Evolutionary conservation across 2,113 vertebrate genomes (phyloP).

Genomic region (Sarotherodon lohbergeri): DNA sequence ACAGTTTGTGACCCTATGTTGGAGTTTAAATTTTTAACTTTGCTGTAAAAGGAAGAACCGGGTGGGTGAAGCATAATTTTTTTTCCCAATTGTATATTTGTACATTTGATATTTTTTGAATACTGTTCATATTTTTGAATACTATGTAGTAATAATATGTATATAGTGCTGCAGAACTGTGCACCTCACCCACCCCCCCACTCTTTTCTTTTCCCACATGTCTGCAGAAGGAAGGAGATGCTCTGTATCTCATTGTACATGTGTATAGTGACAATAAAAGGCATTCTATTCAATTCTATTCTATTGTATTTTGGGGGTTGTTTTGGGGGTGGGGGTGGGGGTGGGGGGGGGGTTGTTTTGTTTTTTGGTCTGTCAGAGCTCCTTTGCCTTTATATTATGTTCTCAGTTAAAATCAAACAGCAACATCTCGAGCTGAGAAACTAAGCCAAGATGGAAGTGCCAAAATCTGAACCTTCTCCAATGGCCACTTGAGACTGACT

Average conservation of each 20-base stretch:
- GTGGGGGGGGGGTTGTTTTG: background rate
- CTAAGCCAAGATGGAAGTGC: background rate
- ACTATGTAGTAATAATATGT: too few species aligned
- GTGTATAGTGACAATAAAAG: background rate
- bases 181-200: background rate
- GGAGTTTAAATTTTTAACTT: background rate
- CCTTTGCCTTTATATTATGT: background rate
- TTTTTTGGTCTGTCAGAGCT: background rate
- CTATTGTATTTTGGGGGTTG: accelerated
- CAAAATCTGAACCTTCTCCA: background rate
- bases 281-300: background rate
- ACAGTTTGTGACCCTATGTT: background rate
- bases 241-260: background rate
- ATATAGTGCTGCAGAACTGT: background rate
- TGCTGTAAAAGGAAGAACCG: background rate
- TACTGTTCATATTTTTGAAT: background rate
- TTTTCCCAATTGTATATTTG: background rate
- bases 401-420: background rate
- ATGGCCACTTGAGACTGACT: background rate
- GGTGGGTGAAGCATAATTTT: background rate
- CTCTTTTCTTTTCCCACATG: background rate
- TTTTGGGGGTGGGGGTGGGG: background rate
- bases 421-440: background rate
- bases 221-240: background rate
- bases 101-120: background rate